Evolutionary conservation across 2,797 vertebrate species (phyloP), one percentile per base, ranked within the genome.

Genomic region (Argentina silus): DNA sequence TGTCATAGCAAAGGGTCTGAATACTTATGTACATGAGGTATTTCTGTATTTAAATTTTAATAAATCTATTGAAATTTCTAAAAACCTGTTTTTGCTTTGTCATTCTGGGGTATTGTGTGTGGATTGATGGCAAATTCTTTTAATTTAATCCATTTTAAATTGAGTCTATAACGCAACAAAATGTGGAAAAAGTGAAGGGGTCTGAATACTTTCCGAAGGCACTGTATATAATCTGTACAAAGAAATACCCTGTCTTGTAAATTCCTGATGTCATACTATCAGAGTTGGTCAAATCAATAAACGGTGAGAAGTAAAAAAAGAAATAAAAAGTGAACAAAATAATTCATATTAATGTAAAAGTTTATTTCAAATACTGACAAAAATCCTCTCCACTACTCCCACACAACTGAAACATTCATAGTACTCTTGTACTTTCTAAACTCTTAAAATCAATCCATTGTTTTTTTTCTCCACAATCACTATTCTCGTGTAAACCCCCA

Each of bases 341-440:
- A 64, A 6, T 36, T 83, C 2, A 77, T 88, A 88, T 92, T 90
- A 81, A 91, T 94, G 93, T 93, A 94, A 95, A 95, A 94, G 86
- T 94, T 94, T 94, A 95, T 94, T 95, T 93, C 85, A 94, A 93
- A 94, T 92, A 93, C 91, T 92, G 91, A 93, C 92, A 93, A 93
- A 93, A 93, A 89, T 84, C 76, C 74, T 88, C 78, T 89, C 79
- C 83, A 70, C 85, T 84, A 83, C 79, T 85, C 80, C 88, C 86
- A 91, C 83, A 86, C 85, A 83, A 82, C 77, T 83, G 82, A 89
- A 90, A 92, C 85, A 92, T 88, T 90, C 83, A 78, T 79, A 83
- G 82, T 89, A 88, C 81, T 78, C 83, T 61, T 66, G 83, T 85
- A 88, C 83, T 87, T 82, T 87, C 81, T 86, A 70, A 87, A 87